phyloP scores from a whole-genome alignment of 2,888 invertebrate genomes.

The Belgica antarctica region DNA sequence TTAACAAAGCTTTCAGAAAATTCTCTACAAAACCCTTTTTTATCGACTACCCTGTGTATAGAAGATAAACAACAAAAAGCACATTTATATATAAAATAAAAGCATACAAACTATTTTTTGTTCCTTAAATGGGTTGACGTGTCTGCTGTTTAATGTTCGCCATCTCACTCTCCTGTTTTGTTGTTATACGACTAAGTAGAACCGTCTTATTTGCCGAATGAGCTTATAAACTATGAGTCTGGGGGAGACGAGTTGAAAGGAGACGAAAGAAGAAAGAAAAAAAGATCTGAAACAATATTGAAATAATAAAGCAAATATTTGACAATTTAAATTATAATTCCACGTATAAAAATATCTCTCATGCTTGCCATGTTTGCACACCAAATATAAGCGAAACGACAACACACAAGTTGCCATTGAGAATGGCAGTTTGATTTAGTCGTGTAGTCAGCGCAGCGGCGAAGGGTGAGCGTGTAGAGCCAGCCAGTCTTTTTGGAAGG shows the following conservation, averaged over 20 bases:
- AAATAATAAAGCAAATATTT: slow-evolving; percentile 37
- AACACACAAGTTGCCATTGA: slow-evolving; percentile 2
- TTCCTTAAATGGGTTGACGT: slow-evolving; percentile 3
- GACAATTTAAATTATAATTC: slow-evolving; percentile 36
- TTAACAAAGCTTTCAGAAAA: no score
- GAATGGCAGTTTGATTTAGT: neutral
- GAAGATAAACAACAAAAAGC: neutral
- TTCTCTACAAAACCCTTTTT: no score
- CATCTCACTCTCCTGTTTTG: neutral
- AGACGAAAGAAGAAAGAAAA: slow-evolving; percentile 4
- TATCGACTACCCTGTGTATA: no score
- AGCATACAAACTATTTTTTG: slow-evolving; percentile 10
- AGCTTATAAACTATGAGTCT: neutral
- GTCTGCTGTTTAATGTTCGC: neutral
- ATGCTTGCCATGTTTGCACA: neutral
- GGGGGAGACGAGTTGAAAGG: no score
- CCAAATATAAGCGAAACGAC: neutral
- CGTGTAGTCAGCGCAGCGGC: neutral
- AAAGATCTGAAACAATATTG: slow-evolving; percentile 35
- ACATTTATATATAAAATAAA: no score
- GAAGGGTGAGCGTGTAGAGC: neutral
- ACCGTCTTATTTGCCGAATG: neutral
- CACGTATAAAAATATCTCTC: slow-evolving; percentile 24
- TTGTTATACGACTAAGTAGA: neutral
- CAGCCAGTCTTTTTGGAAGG: neutral